These are phyloP conservation scores for Leptothorax acervorum DNA, from an alignment of 2,888 invertebrate genomes.

Conservation along the genomic window DNA sequence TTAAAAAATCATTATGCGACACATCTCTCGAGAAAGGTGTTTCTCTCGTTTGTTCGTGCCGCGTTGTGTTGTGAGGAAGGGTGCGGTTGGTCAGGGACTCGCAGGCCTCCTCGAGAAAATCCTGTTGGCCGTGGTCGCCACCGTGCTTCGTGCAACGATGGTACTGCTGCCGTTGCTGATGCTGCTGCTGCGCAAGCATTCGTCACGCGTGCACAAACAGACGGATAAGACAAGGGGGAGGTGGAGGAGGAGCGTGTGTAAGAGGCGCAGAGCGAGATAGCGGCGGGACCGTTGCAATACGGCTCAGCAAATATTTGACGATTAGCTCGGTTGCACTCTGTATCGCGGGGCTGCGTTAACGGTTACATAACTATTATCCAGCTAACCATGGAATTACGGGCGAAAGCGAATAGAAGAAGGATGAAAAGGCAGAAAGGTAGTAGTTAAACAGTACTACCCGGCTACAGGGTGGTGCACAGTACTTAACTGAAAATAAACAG, in stretches of 20 bases:
- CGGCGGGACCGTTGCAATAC: constrained; percentile 65
- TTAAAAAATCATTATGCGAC: neutral
- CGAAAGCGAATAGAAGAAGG: constrained; percentile 25
- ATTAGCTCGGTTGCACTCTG: constrained; percentile 70
- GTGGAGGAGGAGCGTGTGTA: constrained; percentile 4
- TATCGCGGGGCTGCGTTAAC: constrained; percentile 53
- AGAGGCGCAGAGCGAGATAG: constrained; percentile 47
- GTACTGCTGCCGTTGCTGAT: neutral
- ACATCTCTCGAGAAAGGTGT: neutral
- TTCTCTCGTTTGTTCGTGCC: neutral
- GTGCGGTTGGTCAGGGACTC: constrained; percentile 41
- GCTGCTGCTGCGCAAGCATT: constrained; percentile 46
- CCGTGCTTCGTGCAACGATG: constrained; percentile 15
- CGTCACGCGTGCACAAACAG: constrained; percentile 55
- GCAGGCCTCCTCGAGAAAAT: constrained; percentile 60
- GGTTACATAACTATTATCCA: constrained; percentile 69
- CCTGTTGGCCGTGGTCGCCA: constrained; percentile 58
- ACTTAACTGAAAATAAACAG: constrained; percentile 5
- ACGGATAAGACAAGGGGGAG: constrained; percentile 38
- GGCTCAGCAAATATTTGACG: constrained; percentile 77
- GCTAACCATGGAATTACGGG: constrained; percentile 54
- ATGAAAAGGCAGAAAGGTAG: constrained; percentile 20
- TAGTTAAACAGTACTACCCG: constrained; percentile 10
- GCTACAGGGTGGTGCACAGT: neutral
- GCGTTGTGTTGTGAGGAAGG: neutral